phyloP scores from a whole-genome alignment of 1,140 invertebrate genomes.

The Aethina tumida region DNA sequence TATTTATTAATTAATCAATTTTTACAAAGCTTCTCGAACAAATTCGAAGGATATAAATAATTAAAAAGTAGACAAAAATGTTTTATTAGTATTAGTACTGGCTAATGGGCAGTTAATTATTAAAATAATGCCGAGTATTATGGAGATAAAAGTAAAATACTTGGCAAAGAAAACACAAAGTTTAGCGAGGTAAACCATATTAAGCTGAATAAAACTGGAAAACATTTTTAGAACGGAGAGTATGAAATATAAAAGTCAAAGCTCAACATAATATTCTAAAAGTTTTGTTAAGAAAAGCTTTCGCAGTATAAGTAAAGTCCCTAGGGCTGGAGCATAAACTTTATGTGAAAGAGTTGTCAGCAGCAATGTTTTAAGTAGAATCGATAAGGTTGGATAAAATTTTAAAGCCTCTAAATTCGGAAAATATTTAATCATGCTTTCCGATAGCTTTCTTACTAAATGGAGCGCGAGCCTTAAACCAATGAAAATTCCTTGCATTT shows the following conservation, averaged over 20 bases:
- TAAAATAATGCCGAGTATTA: too few relatives aligned
- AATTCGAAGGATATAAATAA: conserved; percentile 10
- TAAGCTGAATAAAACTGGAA: conserved; percentile 9
- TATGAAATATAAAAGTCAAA: conserved; percentile 27
- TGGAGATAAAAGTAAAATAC: too few relatives aligned
- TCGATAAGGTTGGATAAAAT: conserved; percentile 25
- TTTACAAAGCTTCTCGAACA: too few relatives aligned
- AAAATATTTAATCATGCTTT: conserved; percentile 24
- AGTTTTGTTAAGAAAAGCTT: conserved; percentile 28
- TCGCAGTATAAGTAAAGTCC: conserved; percentile 27
- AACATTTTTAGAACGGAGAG: conserved; percentile 19
- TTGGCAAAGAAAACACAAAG: too few relatives aligned
- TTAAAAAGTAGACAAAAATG: too few relatives aligned
- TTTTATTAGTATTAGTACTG: too few relatives aligned
- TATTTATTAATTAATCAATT: too few relatives aligned
- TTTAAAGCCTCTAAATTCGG: conserved; percentile 16
- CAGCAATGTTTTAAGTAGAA: conserved; percentile 26
- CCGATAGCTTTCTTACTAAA: conserved; percentile 19
- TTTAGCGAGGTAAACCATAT: too few relatives aligned
- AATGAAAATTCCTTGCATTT: too few relatives aligned
- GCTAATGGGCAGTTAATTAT: too few relatives aligned
- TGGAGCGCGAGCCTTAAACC: too few relatives aligned
- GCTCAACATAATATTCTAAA: conserved; percentile 26
- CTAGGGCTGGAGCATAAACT: conserved; percentile 25
- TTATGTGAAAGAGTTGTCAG: conserved; percentile 34